These are phyloP conservation scores for Neomonachus schauinslandi DNA, from an alignment of 2,113 vertebrate species.

Conservation along the genomic window DNA sequence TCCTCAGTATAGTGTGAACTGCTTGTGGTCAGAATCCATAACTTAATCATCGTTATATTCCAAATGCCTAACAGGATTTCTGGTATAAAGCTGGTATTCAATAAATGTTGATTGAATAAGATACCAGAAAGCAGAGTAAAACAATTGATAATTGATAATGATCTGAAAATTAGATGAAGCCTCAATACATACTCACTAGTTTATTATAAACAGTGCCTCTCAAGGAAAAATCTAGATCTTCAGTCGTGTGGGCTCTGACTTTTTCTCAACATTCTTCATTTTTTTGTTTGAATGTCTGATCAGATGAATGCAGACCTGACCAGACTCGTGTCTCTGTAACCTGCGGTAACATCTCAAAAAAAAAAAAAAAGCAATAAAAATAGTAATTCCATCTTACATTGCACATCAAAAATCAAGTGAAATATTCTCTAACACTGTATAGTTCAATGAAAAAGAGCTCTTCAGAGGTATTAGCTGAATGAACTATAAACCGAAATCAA, in stretches of 20 bases:
- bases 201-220: neutral
- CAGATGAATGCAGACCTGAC: neutral
- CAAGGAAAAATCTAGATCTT: neutral
- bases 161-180: constrained; percentile 7
- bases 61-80: neutral
- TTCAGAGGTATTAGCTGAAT: neutral
- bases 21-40: neutral
- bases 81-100: neutral
- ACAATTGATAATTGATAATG: neutral
- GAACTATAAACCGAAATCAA: neutral
- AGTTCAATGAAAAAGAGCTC: neutral
- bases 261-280: neutral
- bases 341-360: neutral
- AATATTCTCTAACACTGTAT: neutral
- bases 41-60: neutral
- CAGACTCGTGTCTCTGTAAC: neutral
- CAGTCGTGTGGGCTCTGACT: neutral
- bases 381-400: neutral
- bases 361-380: neutral
- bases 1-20: neutral
- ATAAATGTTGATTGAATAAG: neutral
- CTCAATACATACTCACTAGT: neutral
- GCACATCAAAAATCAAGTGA: neutral
- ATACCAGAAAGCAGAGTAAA: neutral
- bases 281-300: neutral